Evolutionary conservation across 2,888 invertebrate species (phyloP), one percentile per base, ranked within the genome.

Genomic region (Dusona sp.): DNA sequence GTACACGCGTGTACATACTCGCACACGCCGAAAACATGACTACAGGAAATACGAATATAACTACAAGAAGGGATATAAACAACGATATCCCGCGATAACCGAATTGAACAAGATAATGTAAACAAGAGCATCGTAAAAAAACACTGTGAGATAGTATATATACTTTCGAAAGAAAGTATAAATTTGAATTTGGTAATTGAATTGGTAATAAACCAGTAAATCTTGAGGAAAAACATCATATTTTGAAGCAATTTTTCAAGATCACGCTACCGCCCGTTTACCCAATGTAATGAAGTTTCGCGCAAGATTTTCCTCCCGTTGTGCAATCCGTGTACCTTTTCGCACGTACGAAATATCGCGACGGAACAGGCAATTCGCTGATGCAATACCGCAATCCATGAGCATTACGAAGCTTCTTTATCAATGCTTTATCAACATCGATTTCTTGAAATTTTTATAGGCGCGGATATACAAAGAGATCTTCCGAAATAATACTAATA

Each of bases 201-300:
- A n/a, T n/a, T n/a, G n/a, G 8, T 8, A 22, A 54, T n/a, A 2
- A n/a, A 54, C 2, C 22, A 9, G 22, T 22, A 22, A 54, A 54
- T 9, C 22, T n/a, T 22, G 3, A 54, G 19, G 9, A 57, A 57
- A 9, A 2, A 57, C 11, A 57, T 6, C 3, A 3, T 13, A 29
- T 11, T 25, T 25, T 61, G 19, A 1, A 16, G 19, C 29, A 64
- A 29, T 65, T 64, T 48, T 33, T n/a, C 42, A 72, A 11, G 16
- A 29, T 33, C 38, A 19, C 45, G 67, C 0, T 38, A 16, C 67
- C 22, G 42, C 22, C 54, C 9, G 29, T 54, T 70, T 75, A 61
- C 25, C 75, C 51, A 80, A 79, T 13, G 42, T 84, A 83, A 84
- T 73, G 86, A 57, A 86, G 77, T 64, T 38, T 25, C 61, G 77